Base-by-base conservation (phyloP, 92 coral and sea anemone genomes). In the Pocillopora grandis region DNA sequence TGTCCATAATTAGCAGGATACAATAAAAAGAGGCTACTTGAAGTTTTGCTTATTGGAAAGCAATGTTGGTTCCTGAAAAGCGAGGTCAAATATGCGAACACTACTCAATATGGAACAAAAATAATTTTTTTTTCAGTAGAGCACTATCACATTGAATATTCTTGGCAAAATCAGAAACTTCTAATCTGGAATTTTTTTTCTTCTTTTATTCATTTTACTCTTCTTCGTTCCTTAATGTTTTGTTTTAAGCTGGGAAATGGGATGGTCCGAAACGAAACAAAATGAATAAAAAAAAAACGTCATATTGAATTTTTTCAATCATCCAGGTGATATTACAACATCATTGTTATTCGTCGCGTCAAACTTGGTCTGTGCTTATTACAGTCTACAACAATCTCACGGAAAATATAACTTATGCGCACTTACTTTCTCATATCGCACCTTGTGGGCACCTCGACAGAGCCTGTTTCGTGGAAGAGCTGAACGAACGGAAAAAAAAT, bases 341-440 rank as follows among this genome's bases (percentile, higher is more conserved):
- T 42, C 60, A 19, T 59, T 70, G 75, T 6, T 71, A 67, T 52
- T 11, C 60, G 85, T 81, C 85, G 85, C 85, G 85, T 81, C 85
- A 81, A 71, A 81, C 61, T 81, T 23, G 77, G 60, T 76, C 37
- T 58, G 76, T 59, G 52, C 23, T 77, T 48, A 71, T 81, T 42
- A 81, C 56, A 58, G 18, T 71, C 58, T 56, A 80, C 60, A 18
- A n/a, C n/a, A 67, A 64, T 75, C 37, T 81, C 85, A 81, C 85
- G 85, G 75, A 80, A 69, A 61, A 72, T 71, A 71, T 61, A 78
- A 48, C 68, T 60, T 35, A 35, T 37, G 17, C 75, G 23, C 57
- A 42, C 52, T 42, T 1, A 55, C 56, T 37, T 37, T 37, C 56
- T 70, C 75, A 70, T 70, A 70, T 36, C 75, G 42, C 75, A 35